Evolutionary conservation across 1,140 invertebrate species (phyloP).

Genomic region (Melipona quadrifasciata): DNA sequence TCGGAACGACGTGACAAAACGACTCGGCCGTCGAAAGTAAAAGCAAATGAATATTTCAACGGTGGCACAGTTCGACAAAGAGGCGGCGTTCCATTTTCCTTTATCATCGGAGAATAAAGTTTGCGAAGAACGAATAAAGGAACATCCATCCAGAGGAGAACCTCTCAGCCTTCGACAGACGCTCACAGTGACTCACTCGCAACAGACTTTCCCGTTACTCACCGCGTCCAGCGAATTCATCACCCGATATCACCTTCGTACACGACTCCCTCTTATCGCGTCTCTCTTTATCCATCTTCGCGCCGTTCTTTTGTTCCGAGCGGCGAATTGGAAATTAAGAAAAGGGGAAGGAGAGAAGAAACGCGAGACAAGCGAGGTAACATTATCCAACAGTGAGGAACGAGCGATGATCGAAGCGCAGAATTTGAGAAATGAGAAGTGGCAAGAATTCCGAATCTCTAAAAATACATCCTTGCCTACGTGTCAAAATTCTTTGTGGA

Average conservation of each 20-base stretch:
- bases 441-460: too few relatives aligned
- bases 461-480: too few relatives aligned
- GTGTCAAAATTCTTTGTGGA: too few relatives aligned
- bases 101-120: too few relatives aligned
- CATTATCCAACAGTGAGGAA: too few relatives aligned
- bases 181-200: neutral
- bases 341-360: neutral
- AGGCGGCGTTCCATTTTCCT: neutral
- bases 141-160: neutral
- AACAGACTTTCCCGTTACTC: neutral
- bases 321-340: neutral
- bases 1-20: too few relatives aligned
- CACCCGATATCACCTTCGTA: neutral
- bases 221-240: neutral
- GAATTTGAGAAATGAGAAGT: too few relatives aligned
- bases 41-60: neutral
- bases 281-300: neutral
- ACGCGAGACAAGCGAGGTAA: too few relatives aligned
- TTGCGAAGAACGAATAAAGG: too few relatives aligned
- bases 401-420: too few relatives aligned
- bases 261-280: neutral
- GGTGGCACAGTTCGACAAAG: neutral
- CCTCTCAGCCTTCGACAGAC: neutral
- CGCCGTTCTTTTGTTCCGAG: neutral
- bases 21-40: neutral